Percentiles rank a stretch among this genome's conserved stretches.
Evolutionary conservation across 2,888 invertebrate species (phyloP).

Genomic region (Lepidocyrtoides sp.): DNA sequence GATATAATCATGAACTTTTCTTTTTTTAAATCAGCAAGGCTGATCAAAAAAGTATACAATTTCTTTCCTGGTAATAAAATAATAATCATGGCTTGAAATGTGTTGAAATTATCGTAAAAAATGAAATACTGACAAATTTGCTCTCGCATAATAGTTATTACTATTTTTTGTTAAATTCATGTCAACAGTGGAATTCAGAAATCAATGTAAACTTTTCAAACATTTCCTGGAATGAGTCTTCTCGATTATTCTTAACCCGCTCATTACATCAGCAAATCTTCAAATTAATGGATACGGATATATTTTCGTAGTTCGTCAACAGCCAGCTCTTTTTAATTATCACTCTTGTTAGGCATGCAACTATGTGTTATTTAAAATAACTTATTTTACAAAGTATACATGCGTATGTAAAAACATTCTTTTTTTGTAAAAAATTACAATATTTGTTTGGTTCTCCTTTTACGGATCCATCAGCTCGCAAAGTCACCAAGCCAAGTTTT

Average conservation of each 20-base stretch:
- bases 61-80: constrained; percentile 64
- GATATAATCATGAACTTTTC: constrained; percentile 25
- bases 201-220: neutral
- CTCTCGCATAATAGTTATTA: neutral
- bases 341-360: too few relatives aligned
- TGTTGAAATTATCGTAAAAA: neutral
- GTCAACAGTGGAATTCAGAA: neutral
- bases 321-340: too few relatives aligned
- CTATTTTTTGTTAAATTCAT: neutral
- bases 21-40: neutral
- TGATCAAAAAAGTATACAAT: neutral
- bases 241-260: neutral
- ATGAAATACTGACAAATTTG: neutral
- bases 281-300: neutral
- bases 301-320: too few relatives aligned
- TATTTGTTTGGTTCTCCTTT: too few relatives aligned
- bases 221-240: constrained; percentile 35
- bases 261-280: neutral
- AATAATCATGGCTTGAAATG: neutral
- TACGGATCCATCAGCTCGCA: too few relatives aligned
- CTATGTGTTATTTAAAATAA: too few relatives aligned
- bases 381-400: too few relatives aligned
- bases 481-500: too few relatives aligned
- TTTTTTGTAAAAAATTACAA: too few relatives aligned
- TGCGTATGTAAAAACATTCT: too few relatives aligned